Conservation (phyloP, 2,888 invertebrate species). For the Germaria angustata region DNA sequence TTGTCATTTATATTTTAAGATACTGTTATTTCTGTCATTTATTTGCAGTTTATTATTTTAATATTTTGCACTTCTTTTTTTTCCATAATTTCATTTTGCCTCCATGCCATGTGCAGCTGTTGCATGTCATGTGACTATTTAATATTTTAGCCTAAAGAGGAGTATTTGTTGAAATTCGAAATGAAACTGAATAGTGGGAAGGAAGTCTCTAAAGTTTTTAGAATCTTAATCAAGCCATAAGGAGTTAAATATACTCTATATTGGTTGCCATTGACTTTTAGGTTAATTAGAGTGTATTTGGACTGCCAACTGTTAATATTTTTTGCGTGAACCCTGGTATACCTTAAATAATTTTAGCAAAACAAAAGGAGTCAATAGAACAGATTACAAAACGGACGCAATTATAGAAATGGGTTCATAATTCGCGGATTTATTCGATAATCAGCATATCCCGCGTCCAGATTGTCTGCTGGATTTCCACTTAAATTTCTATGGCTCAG, state of each 20-base stretch:
- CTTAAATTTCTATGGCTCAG: too few relatives aligned
- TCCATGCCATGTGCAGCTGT: constrained; percentile 57
- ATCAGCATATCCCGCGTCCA: too few relatives aligned
- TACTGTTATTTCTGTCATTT: constrained; percentile 54
- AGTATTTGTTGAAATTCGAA: constrained; percentile 18
- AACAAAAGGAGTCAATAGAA: too few relatives aligned
- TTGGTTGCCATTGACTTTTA: not conserved
- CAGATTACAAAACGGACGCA: too few relatives aligned
- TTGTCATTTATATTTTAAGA: constrained; percentile 57
- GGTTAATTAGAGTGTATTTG: too few relatives aligned
- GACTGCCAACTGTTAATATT: too few relatives aligned
- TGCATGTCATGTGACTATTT: constrained; percentile 47
- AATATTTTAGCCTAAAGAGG: not conserved
- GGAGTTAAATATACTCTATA: not conserved
- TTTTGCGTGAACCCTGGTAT: too few relatives aligned
- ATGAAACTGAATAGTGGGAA: constrained; percentile 13
- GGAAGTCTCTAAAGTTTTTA: not conserved
- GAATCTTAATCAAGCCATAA: not conserved
- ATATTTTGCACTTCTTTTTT: constrained; percentile 29
- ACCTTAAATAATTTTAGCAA: too few relatives aligned
- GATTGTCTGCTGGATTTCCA: too few relatives aligned
- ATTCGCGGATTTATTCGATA: too few relatives aligned
- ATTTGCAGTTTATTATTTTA: constrained; percentile 60
- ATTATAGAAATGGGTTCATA: too few relatives aligned
- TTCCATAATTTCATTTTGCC: constrained; percentile 27